A percentile compares a stretch with the other conserved stretches of the same genome.
Evolutionary conservation across 2,113 vertebrate species (phyloP).

Genomic region (Triplophysa rosa): DNA sequence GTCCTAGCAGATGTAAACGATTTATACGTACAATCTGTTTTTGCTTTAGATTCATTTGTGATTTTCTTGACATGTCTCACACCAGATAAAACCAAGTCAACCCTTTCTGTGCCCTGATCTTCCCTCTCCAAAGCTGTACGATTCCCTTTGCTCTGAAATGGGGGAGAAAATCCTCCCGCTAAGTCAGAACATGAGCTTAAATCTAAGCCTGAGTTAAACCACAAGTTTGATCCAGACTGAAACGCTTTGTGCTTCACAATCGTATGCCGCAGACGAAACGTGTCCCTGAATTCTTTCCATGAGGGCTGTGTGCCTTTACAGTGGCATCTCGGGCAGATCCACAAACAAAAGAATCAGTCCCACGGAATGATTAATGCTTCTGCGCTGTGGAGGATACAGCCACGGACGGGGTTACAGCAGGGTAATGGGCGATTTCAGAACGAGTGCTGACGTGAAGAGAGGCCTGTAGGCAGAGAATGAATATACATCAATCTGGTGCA

Average conservation of each 20-base stretch:
- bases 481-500: slow-evolving; percentile 39
- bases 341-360: slow-evolving; percentile 38
- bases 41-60: not conserved
- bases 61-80: not conserved
- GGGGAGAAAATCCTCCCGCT: too few relatives aligned
- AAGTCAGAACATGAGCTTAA: not conserved
- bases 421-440: slow-evolving; percentile 42
- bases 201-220: not conserved
- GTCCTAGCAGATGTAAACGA: not conserved
- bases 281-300: slow-evolving; percentile 10
- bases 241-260: not conserved
- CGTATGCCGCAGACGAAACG: slow-evolving; percentile 24
- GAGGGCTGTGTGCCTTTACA: slow-evolving; percentile 39
- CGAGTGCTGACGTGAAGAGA: slow-evolving; percentile 28
- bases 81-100: not conserved
- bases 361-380: slow-evolving; percentile 39
- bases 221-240: not conserved
- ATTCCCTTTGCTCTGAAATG: slow-evolving; percentile 14
- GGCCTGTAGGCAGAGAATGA: slow-evolving; percentile 15
- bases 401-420: slow-evolving; percentile 23
- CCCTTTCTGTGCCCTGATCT: not conserved
- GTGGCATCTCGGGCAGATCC: slow-evolving; percentile 22
- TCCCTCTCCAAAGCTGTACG: not conserved
- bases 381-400: slow-evolving; percentile 14
- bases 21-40: slow-evolving; percentile 28